These are phyloP conservation scores for Poecilia latipinna DNA, from an alignment of 2,113 vertebrate genomes.

Conservation along the genomic window DNA sequence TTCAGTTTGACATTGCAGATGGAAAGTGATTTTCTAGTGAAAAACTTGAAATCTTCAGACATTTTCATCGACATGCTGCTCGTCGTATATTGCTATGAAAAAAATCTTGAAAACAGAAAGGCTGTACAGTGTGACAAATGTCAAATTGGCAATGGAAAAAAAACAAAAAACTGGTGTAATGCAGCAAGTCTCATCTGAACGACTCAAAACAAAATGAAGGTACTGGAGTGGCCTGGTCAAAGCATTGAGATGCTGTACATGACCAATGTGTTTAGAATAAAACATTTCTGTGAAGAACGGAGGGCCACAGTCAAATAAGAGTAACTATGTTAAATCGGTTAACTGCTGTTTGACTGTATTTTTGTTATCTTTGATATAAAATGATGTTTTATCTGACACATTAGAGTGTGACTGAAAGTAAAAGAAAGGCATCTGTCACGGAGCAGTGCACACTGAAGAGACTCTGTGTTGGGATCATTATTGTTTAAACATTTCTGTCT, in stretches of 20 bases:
- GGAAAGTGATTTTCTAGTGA: too few relatives aligned
- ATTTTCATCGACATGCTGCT: too few relatives aligned
- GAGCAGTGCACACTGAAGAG: not conserved
- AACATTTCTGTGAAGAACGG: not conserved
- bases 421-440: not conserved
- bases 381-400: not conserved
- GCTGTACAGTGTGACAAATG: too few relatives aligned
- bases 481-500: constrained; percentile 26
- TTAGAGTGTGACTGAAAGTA: too few relatives aligned
- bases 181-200: too few relatives aligned
- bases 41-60: too few relatives aligned
- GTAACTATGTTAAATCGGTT: not conserved
- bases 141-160: too few relatives aligned
- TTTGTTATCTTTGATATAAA: not conserved
- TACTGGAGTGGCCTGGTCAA: not conserved
- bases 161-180: too few relatives aligned
- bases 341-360: not conserved
- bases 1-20: too few relatives aligned
- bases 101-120: too few relatives aligned
- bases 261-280: not conserved
- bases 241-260: not conserved
- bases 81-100: too few relatives aligned
- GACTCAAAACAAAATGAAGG: not conserved
- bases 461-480: not conserved
- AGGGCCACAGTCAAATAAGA: not conserved